Percentiles rank a stretch among this genome's conserved stretches.
Conservation (phyloP, 2,113 vertebrate species). For the Lampris megalopsis region DNA sequence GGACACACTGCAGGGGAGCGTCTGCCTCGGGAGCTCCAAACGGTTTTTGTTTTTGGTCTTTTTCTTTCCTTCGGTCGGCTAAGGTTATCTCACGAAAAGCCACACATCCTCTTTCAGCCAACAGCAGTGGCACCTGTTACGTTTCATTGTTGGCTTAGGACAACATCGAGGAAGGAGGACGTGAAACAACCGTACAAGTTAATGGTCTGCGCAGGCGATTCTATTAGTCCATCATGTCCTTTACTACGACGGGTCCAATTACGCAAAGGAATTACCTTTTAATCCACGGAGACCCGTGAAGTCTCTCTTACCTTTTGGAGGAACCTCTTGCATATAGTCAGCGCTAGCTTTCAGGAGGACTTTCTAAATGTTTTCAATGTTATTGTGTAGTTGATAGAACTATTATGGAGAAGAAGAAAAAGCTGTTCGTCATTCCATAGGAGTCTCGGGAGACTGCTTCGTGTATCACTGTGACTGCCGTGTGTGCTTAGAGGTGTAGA, state of each 20-base stretch:
- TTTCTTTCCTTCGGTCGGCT: conserved; percentile 14
- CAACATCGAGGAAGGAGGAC: conserved; percentile 45
- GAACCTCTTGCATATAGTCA: conserved; percentile 94
- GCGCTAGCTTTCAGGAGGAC: conserved; percentile 92
- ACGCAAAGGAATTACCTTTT: conserved; percentile 84
- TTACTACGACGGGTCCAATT: conserved; percentile 86
- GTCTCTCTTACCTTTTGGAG: conserved; percentile 79
- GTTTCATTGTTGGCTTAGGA: conserved; percentile 55
- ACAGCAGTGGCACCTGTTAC: conserved; percentile 46
- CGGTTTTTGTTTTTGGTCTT: not conserved
- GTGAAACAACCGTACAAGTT: conserved; percentile 79
- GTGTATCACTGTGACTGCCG: conserved; percentile 99
- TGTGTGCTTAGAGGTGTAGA: conserved; percentile 98
- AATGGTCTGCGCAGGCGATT: conserved; percentile 80
- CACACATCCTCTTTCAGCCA: conserved; percentile 61
- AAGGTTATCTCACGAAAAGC: conserved; percentile 30
- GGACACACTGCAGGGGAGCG: conserved; percentile 46
- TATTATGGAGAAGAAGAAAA: conserved; percentile 85
- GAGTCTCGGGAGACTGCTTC: conserved; percentile 94
- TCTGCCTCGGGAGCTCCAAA: conserved; percentile 39
- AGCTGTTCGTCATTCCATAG: conserved; percentile 99
- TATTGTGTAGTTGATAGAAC: conserved; percentile 96
- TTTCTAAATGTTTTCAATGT: conserved; percentile 99
- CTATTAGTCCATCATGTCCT: conserved; percentile 91
- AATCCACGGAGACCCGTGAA: conserved; percentile 87